Evolutionary conservation across 2,797 vertebrate species (phyloP).

Genomic region (Phaenicophaeus curvirostris): DNA sequence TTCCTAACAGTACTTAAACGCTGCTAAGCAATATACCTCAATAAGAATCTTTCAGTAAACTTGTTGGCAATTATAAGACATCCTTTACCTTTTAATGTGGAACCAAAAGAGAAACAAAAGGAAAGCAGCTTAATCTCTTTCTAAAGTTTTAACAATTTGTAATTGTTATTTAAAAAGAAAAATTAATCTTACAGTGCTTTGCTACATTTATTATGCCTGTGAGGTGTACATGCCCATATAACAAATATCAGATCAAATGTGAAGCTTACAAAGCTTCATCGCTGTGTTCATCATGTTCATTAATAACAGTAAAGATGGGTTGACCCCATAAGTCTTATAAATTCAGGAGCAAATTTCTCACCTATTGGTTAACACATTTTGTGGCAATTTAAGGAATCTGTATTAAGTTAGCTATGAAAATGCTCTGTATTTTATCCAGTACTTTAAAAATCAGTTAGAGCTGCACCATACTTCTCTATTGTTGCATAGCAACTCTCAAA

Average conservation of each 20-base stretch:
- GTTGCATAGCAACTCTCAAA: constrained; percentile 77
- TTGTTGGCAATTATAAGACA: constrained; percentile 50
- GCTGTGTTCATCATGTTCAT: not conserved
- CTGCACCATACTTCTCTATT: constrained; percentile 39
- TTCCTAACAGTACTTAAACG: constrained; percentile 46
- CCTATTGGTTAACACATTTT: not conserved
- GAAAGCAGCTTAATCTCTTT: not conserved
- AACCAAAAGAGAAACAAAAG: constrained; percentile 1
- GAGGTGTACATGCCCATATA: not conserved
- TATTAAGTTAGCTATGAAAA: not conserved
- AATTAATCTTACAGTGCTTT: constrained; percentile 33
- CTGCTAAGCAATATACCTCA: constrained; percentile 34
- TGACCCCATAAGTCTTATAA: not conserved
- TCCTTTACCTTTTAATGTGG: constrained; percentile 35
- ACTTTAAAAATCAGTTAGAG: constrained; percentile 47
- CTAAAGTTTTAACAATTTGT: constrained; percentile 37
- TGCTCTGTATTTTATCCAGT: constrained; percentile 1
- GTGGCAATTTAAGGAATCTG: not conserved
- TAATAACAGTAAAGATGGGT: constrained; percentile 2
- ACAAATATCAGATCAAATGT: not conserved
- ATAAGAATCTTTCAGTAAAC: constrained; percentile 46
- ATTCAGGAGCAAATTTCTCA: constrained; percentile 39
- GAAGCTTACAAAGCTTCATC: constrained; percentile 13
- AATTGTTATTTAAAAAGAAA: constrained; percentile 26
- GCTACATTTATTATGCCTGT: not conserved